These are phyloP conservation scores for Poeciliopsis turneri DNA, from an alignment of 2,797 vertebrate genomes.

Conservation along the genomic window DNA sequence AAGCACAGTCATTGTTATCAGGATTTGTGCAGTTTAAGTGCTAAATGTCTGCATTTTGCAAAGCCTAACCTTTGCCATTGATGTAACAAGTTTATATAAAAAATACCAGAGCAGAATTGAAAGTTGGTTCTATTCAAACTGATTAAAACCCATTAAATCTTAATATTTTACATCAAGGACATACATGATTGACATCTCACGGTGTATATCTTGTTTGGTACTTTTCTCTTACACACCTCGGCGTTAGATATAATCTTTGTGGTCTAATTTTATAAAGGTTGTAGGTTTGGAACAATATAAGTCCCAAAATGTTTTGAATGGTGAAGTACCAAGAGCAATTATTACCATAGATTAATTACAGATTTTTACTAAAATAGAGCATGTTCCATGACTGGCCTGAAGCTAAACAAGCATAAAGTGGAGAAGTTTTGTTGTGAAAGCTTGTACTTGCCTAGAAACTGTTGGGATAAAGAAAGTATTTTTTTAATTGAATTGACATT, in stretches of 20 bases:
- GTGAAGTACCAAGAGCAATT: not conserved
- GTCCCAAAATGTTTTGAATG: not conserved
- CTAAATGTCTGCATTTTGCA: not conserved
- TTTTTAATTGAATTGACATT: not conserved
- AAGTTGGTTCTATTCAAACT: not conserved
- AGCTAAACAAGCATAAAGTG: not conserved
- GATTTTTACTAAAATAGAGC: not conserved
- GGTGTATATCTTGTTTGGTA: not conserved
- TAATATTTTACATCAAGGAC: not conserved
- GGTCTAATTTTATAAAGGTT: not conserved
- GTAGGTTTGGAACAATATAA: not conserved
- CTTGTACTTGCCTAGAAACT: not conserved
- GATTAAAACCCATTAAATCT: not conserved
- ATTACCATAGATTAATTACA: not conserved
- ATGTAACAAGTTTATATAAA: not conserved
- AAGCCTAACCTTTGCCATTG: not conserved
- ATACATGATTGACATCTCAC: not conserved
- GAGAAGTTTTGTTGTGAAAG: not conserved
- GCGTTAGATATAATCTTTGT: not conserved
- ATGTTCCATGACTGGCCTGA: not conserved
- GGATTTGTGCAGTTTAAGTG: not conserved
- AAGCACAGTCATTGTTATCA: not conserved
- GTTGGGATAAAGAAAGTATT: not conserved
- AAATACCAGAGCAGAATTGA: not conserved
- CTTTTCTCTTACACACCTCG: not conserved